Evolutionary conservation across 2,888 invertebrate species (phyloP).

Genomic region (Hemithea aestivaria): DNA sequence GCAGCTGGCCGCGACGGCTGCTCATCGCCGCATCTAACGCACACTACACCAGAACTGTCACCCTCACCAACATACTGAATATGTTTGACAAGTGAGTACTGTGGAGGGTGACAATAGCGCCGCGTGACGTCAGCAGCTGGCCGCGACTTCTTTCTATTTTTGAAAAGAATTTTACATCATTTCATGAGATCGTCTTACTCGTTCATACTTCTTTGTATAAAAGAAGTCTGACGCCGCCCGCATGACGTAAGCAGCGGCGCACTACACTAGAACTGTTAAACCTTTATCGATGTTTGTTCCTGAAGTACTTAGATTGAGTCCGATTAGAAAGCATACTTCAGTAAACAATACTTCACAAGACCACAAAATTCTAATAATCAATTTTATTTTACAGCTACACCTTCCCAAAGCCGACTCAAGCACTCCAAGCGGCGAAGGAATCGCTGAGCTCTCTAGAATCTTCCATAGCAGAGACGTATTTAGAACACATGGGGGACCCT

Average conservation of each 20-base stretch:
- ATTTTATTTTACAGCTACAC: slow-evolving; percentile 69
- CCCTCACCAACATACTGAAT: slow-evolving; percentile 85
- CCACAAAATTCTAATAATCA: neutral
- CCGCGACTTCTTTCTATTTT: no score
- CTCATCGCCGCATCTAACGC: slow-evolving; percentile 94
- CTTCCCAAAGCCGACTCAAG: slow-evolving; percentile 86
- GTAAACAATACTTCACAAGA: no score
- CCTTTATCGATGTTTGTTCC: no score
- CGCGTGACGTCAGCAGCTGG: no score
- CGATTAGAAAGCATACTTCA: no score
- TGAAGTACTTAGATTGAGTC: no score
- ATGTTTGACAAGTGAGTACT: slow-evolving; percentile 77
- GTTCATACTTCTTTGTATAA: no score
- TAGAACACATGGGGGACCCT: slow-evolving; percentile 95
- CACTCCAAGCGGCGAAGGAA: slow-evolving; percentile 83
- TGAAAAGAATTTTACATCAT: no score
- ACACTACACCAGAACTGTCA: slow-evolving; percentile 87
- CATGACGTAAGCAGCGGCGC: no score
- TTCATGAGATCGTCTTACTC: no score
- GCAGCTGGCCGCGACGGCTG: slow-evolving; percentile 88
- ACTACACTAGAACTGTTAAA: no score
- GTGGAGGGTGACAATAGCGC: neutral
- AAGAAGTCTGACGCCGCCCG: no score
- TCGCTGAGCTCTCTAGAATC: slow-evolving; percentile 80
- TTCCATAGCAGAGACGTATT: slow-evolving; percentile 86